Percentiles rank a stretch among this genome's conserved stretches.
Conservation (phyloP, 2,888 invertebrate species). For the Petrolisthes cinctipes region DNA sequence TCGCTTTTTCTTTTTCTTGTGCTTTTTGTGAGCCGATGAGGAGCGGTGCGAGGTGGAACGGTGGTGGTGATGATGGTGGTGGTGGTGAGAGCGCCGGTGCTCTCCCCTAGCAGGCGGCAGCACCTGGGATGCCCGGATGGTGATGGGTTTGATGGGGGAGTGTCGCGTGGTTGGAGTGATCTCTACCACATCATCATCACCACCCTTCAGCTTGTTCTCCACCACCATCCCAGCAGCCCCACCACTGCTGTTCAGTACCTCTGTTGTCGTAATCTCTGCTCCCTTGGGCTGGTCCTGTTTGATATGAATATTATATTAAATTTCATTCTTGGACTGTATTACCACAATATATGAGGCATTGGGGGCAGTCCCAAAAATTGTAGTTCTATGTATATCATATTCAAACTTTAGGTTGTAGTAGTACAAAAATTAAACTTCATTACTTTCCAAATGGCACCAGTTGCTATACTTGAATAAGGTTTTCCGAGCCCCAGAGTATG, state of each 20-base stretch:
- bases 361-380: too few species aligned
- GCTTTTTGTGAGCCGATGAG: constrained; percentile 58
- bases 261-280: constrained; percentile 7
- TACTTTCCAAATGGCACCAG: too few species aligned
- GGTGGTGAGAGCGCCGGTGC: constrained; percentile 39
- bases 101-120: constrained; percentile 27
- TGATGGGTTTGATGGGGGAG: constrained; percentile 64
- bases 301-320: not conserved
- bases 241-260: constrained; percentile 8
- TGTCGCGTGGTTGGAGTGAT: constrained; percentile 30
- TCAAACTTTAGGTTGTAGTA: too few species aligned
- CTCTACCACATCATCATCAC: not conserved
- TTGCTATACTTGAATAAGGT: too few species aligned
- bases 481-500: too few species aligned
- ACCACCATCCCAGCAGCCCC: not conserved
- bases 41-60: constrained; percentile 46
- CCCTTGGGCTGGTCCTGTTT: constrained; percentile 52
- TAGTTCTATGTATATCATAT: too few species aligned
- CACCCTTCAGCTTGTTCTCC: constrained; percentile 5
- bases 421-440: too few species aligned
- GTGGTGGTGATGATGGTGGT: constrained; percentile 26
- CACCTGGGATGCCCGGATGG: constrained; percentile 60
- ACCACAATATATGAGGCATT: too few species aligned
- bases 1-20: constrained; percentile 65
- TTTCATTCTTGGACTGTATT: too few species aligned